Base-by-base conservation (phyloP, 2,888 invertebrate genomes). In the Psylliodes chrysocephalus region DNA sequence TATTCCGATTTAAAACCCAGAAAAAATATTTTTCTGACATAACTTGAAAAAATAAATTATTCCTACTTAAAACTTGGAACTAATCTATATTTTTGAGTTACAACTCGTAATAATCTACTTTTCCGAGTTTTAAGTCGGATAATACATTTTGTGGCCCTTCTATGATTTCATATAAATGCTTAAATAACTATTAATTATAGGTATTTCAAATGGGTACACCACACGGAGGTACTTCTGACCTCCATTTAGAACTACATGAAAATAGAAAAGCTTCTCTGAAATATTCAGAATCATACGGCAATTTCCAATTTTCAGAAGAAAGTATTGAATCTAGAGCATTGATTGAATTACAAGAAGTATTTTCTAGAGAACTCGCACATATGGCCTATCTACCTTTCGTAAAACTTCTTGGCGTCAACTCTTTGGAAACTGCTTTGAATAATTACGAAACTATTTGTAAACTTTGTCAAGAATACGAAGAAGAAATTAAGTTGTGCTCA, bases 331-430 rank as follows among this genome's bases (percentile, higher is more conserved):
- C 70, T 52, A 60, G 69, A 12, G 92, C 91, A 0, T 85, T 91
- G 74, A 90, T 93, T 72, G 96, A 97, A 82, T 83, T 97, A 22
- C 86, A 88, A 38, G 84, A 89, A 76, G 94, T 95, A 0, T 96
- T 97, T 80, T 92, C 92, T 14, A 87, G 91, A 1, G 91, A 93
- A 78, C 84, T 98, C 64, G 97, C 97, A 0, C 90, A 94, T 77
- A 87, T 89, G 56, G 88, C 94, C 0, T 97, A 95, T 80, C 83
- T 89, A 15, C 86, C 90, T 0, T 92, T 95, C 77, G 85, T 89
- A 42, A 89, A 89, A 72, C 89, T 91, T 71, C 85, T 94, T 6
- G 92, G 92, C 1, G 87, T 87, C 3, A 87, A 87, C 40, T 86
- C 89, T 0, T 86, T 94, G 86, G 89, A 90, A 70, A 87, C 89